A percentile compares a stretch with the other conserved stretches of the same genome.
These are phyloP conservation scores for Sminthurides aquaticus DNA, from an alignment of 2,888 invertebrate genomes.

Conservation along the genomic window DNA sequence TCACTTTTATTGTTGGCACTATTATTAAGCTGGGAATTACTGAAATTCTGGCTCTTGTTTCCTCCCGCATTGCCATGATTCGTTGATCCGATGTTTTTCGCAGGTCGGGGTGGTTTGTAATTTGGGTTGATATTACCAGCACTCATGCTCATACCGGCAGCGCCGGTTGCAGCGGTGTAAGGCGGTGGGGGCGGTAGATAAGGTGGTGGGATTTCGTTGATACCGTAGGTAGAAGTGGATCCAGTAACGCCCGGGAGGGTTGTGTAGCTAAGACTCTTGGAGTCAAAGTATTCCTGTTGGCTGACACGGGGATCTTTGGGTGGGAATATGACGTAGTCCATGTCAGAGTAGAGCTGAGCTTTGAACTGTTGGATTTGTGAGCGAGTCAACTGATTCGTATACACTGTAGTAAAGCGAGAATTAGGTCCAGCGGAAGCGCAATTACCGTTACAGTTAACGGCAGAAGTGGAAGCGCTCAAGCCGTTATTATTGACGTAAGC, in stretches of 20 bases:
- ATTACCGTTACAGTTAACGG: slow-evolving; percentile 11
- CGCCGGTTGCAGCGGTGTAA: slow-evolving; percentile 41
- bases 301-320: slow-evolving; percentile 81
- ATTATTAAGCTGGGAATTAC: too few relatives aligned
- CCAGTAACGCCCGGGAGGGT: slow-evolving; percentile 47
- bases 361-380: slow-evolving; percentile 79
- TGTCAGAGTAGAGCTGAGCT: slow-evolving; percentile 81
- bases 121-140: slow-evolving; percentile 54
- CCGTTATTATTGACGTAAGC: too few relatives aligned
- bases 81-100: slow-evolving; percentile 17
- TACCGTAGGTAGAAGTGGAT: slow-evolving; percentile 45
- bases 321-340: slow-evolving; percentile 85
- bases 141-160: slow-evolving; percentile 50
- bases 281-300: slow-evolving; percentile 83
- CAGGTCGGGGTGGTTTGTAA: slow-evolving; percentile 9
- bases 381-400: slow-evolving; percentile 55
- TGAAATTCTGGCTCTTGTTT: neutral
- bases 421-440: slow-evolving; percentile 18
- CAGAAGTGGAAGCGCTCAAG: slow-evolving; percentile 9
- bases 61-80: neutral
- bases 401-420: slow-evolving; percentile 40
- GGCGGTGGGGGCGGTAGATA: slow-evolving; percentile 47
- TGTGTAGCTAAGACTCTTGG: slow-evolving; percentile 56
- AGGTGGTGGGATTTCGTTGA: slow-evolving; percentile 47
- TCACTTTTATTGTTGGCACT: slow-evolving; percentile 5